A percentile compares a stretch with the other conserved stretches of the same genome.
Conservation (phyloP, 2,797 vertebrate genomes). For the Alcedo atthis region DNA sequence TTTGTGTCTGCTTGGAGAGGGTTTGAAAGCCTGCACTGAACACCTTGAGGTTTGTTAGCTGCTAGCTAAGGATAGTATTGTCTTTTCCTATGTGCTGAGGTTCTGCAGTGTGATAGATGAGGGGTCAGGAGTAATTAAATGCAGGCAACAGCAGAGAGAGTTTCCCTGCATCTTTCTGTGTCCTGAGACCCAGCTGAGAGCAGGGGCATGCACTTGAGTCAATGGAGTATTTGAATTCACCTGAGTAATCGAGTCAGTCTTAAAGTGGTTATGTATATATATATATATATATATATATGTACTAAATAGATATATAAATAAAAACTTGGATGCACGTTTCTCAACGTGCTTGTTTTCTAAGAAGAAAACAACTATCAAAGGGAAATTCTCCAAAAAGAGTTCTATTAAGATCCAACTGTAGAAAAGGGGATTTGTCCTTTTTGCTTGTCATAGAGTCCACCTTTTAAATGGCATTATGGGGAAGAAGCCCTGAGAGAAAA, state of each 20-base stretch:
- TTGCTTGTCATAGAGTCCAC: not conserved
- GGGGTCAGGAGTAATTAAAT: slow-evolving; percentile 27
- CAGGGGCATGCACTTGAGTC: not conserved
- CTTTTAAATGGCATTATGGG: not conserved
- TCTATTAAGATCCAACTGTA: not conserved
- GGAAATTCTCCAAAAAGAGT: not conserved
- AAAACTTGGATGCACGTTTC: not conserved
- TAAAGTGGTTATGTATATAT: not conserved
- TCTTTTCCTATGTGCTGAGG: not conserved
- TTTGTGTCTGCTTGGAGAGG: not conserved
- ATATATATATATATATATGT: too few species aligned
- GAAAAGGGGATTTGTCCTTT: not conserved
- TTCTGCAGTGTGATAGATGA: not conserved
- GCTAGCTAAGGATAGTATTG: not conserved
- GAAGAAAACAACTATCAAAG: not conserved
- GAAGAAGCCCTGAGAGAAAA: not conserved
- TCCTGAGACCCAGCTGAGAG: not conserved
- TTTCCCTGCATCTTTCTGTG: not conserved
- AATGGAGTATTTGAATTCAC: too few species aligned
- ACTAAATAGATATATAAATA: not conserved
- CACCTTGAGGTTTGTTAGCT: not conserved
- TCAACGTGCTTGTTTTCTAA: not conserved
- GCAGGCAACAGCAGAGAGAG: not conserved
- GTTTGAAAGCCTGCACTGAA: not conserved
- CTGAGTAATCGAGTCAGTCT: not conserved